A percentile compares a stretch with the other conserved stretches of the same genome.
Conservation (phyloP, 2,888 invertebrate genomes). For the Boloria euphrosyne region DNA sequence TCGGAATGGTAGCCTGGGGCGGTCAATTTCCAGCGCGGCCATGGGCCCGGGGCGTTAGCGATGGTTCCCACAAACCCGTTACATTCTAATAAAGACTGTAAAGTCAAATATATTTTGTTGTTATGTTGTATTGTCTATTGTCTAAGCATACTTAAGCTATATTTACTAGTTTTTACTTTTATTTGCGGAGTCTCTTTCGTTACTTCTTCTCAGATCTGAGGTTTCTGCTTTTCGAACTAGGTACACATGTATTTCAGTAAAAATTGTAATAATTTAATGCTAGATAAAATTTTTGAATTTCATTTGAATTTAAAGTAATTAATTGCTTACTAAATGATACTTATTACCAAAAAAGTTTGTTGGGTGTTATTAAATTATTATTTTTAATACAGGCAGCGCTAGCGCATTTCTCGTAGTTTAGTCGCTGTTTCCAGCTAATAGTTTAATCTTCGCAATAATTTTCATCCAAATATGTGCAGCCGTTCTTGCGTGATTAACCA, state of each 20-base stretch:
- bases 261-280: no score
- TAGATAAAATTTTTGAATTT: no score
- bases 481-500: not conserved
- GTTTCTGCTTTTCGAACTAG: no score
- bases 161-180: not conserved
- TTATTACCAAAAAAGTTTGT: not conserved
- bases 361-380: no score
- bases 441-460: not conserved
- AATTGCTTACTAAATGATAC: not conserved
- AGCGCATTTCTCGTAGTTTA: no score
- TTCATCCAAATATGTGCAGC: not conserved
- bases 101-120: constrained; percentile 27
- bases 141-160: constrained; percentile 3
- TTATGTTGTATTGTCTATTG: constrained; percentile 10
- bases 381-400: no score
- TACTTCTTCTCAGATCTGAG: no score
- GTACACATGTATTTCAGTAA: no score
- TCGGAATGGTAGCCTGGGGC: constrained; percentile 63
- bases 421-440: no score
- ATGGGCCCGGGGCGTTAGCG: constrained; percentile 60
- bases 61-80: constrained; percentile 67
- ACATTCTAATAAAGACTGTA: constrained; percentile 35
- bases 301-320: not conserved
- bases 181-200: not conserved
- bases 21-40: constrained; percentile 64